Base-by-base conservation (phyloP, 2,888 invertebrate genomes). In the Cheilosia variabilis region DNA sequence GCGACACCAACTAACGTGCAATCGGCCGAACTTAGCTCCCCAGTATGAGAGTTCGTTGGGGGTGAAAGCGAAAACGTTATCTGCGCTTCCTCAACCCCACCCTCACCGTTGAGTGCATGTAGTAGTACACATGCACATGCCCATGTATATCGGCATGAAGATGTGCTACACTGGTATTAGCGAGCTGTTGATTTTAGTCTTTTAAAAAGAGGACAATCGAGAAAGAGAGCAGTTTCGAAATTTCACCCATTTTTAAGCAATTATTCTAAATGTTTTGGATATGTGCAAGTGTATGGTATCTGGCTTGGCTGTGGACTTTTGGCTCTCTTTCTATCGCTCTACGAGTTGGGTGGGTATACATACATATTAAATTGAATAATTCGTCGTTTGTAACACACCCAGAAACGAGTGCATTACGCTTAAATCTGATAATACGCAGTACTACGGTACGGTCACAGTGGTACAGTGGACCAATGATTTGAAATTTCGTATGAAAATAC, bases 391-490 rank as follows among this genome's bases (percentile, higher is more conserved):
- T 65, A 50, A 45, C 47, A 65, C 62, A 65, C 62, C 22, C 57
- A 34, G 55, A 45, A 53, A 63, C 65, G 47, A 68, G 71, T 83
- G 72, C 77, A 71, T 78, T 72, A 83, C 72, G 68, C 78, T 78
- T 72, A 78, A 83, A 78, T 83, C 19, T 73, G 7, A 73, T 73
- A 78, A 83, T 83, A 73, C 78, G 82, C 78, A 78, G 82, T 78
- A 72, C 24, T 27, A 24, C 24, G 15, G 37, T 13, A 19, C 4
- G 17, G 17, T 7, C 17, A 47, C 19, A 19, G 47, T 45, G 45
- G 9, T 47, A 19, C 19, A 17, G 17, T 9, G n/a, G 17, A 47
- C 10, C 24, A 41, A 22, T 37, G 10, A 4, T 13, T 13, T 37
- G 13, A 37, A 37, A 13, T 4, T 37, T 37, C 13, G 37, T 37